Conservation (phyloP, 2,888 invertebrate species). For the Drosophila fulvimacula region DNA sequence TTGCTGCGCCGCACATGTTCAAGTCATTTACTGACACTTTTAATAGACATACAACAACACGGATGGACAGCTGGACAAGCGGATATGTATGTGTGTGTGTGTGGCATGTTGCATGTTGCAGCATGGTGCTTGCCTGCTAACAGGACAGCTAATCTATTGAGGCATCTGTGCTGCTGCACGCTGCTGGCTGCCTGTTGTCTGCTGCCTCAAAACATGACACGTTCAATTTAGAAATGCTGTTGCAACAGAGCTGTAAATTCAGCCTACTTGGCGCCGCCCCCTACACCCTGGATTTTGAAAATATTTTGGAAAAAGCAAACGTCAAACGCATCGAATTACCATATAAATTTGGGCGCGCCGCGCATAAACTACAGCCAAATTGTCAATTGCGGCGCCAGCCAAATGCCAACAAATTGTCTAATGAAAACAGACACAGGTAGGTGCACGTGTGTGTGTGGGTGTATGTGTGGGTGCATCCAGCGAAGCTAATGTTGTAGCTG, state of each 20-base stretch:
- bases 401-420: constrained; percentile 73
- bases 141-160: constrained; percentile 74
- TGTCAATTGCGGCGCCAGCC: constrained; percentile 71
- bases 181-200: constrained; percentile 5
- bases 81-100: constrained; percentile 14
- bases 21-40: constrained; percentile 70
- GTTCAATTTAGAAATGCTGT: constrained; percentile 61
- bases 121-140: constrained; percentile 28
- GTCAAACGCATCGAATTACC: constrained; percentile 63
- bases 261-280: background rate
- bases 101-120: constrained; percentile 26
- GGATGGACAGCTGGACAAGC: constrained; percentile 34
- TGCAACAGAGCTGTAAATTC: constrained; percentile 14
- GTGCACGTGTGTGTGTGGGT: background rate
- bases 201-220: constrained; percentile 69
- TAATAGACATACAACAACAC: constrained; percentile 66
- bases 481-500: constrained; percentile 53
- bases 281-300: too few species aligned
- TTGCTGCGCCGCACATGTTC: constrained; percentile 46
- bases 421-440: constrained; percentile 63
- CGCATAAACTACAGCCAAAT: constrained; percentile 77
- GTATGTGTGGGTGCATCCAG: constrained; percentile 14
- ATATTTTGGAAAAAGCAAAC: constrained; percentile 38
- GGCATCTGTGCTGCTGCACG: constrained; percentile 67
- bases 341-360: constrained; percentile 73